Percentiles rank a stretch among this genome's conserved stretches.
phyloP scores from a whole-genome alignment of 2,888 invertebrate species.

The Unio pictorum region DNA sequence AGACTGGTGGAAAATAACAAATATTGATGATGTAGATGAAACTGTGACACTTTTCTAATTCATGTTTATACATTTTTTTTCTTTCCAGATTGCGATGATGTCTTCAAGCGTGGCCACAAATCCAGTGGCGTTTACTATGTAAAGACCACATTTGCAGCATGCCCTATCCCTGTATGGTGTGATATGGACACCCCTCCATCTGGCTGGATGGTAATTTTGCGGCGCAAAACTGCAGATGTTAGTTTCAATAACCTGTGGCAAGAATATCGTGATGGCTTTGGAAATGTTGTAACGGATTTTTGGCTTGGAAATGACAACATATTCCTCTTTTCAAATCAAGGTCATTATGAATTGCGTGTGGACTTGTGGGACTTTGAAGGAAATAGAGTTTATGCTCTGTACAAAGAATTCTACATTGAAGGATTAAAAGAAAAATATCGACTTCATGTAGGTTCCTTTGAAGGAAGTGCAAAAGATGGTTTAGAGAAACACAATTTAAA shows the following conservation, averaged over 20 bases:
- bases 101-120: slow-evolving; percentile 55
- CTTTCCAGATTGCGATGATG: slow-evolving; percentile 64
- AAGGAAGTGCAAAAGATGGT: slow-evolving; percentile 89
- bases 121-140: slow-evolving; percentile 65
- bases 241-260: slow-evolving; percentile 62
- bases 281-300: slow-evolving; percentile 62
- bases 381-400: slow-evolving; percentile 64
- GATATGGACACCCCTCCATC: slow-evolving; percentile 74
- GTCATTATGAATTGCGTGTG: slow-evolving; percentile 61
- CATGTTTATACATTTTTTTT: background rate
- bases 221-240: slow-evolving; percentile 52
- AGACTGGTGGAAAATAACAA: too few relatives aligned
- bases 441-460: slow-evolving; percentile 57
- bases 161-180: slow-evolving; percentile 78
- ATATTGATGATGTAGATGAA: too few relatives aligned
- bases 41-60: too few relatives aligned
- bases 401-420: slow-evolving; percentile 63
- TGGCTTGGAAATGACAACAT: slow-evolving; percentile 69
- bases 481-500: slow-evolving; percentile 90
- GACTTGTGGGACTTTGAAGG: slow-evolving; percentile 69
- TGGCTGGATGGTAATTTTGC: slow-evolving; percentile 66
- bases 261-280: slow-evolving; percentile 66
- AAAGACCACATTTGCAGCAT: slow-evolving; percentile 60
- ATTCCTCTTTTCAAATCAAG: slow-evolving; percentile 66
- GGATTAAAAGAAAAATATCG: slow-evolving; percentile 66